Conservation (phyloP, 1,140 invertebrate species). For the Drosophila albomicans region DNA sequence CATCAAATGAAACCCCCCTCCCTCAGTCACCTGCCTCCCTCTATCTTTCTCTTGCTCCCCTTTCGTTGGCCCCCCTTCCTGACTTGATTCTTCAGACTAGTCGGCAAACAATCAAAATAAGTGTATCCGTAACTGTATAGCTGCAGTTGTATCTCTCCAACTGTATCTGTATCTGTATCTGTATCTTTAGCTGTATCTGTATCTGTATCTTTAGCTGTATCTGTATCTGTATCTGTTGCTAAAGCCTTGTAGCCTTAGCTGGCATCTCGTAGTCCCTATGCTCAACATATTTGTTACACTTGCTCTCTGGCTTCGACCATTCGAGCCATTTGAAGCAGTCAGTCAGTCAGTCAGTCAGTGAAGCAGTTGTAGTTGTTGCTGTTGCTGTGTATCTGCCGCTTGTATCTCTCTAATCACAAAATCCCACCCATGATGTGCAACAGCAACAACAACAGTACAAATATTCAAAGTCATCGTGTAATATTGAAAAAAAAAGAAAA, state of each 20-base stretch:
- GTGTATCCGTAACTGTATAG: conserved; percentile 42
- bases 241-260: conserved; percentile 23
- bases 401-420: conserved; percentile 72
- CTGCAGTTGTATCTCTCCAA: conserved; percentile 14
- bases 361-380: conserved; percentile 33
- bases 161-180: conserved; percentile 29
- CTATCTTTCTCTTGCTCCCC: neutral
- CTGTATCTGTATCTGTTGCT: conserved; percentile 18
- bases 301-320: conserved; percentile 38
- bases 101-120: conserved; percentile 72
- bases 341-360: conserved; percentile 1
- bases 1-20: conserved; percentile 13
- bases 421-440: conserved; percentile 75
- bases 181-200: conserved; percentile 27
- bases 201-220: conserved; percentile 4
- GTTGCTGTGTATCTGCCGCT: conserved; percentile 32
- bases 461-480: conserved; percentile 82
- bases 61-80: neutral
- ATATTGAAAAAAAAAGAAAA: conserved; percentile 74
- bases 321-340: conserved; percentile 2
- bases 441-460: conserved; percentile 40
- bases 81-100: neutral
- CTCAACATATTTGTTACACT: conserved; percentile 75
- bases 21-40: neutral
- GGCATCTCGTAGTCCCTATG: conserved; percentile 31